These are phyloP conservation scores for Heteronetta atricapilla DNA, from an alignment of 2,113 vertebrate genomes.

Conservation along the genomic window DNA sequence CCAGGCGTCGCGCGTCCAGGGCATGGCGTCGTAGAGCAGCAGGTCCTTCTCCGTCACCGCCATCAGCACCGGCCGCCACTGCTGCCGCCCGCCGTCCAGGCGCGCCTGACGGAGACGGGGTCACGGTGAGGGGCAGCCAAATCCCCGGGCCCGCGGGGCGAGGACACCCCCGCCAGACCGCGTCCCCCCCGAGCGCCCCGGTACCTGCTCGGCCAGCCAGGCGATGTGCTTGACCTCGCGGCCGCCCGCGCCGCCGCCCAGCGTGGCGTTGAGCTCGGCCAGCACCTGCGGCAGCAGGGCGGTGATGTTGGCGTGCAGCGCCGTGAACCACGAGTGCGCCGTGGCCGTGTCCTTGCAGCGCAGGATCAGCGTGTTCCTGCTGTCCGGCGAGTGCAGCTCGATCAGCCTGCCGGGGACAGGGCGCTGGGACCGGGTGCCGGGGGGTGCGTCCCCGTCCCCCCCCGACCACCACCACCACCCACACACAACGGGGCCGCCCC, in stretches of 20 bases:
- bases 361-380: constrained; percentile 90
- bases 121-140: neutral
- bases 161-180: no score
- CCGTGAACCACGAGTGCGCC: constrained; percentile 92
- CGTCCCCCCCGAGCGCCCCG: neutral
- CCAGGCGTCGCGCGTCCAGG: constrained; percentile 92
- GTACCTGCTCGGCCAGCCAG: constrained; percentile 96
- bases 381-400: constrained; percentile 94
- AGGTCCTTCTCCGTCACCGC: constrained; percentile 95
- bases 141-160: neutral
- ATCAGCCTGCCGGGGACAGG: constrained; percentile 81
- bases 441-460: neutral
- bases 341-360: constrained; percentile 91
- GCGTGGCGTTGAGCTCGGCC: constrained; percentile 88
- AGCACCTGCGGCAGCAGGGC: constrained; percentile 93
- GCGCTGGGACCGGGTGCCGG: neutral
- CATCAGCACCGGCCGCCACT: constrained; percentile 89
- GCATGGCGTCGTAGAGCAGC: constrained; percentile 91
- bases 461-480: no score
- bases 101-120: constrained; percentile 74
- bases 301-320: constrained; percentile 91
- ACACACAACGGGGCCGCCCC: accelerated
- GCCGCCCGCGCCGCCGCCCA: constrained; percentile 81
- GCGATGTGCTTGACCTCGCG: constrained; percentile 91
- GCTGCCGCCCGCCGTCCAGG: constrained; percentile 88